A percentile compares a stretch with the other conserved stretches of the same genome.
Evolutionary conservation across 2,888 invertebrate species (phyloP).

Genomic region (Drosophila melanosoma): DNA sequence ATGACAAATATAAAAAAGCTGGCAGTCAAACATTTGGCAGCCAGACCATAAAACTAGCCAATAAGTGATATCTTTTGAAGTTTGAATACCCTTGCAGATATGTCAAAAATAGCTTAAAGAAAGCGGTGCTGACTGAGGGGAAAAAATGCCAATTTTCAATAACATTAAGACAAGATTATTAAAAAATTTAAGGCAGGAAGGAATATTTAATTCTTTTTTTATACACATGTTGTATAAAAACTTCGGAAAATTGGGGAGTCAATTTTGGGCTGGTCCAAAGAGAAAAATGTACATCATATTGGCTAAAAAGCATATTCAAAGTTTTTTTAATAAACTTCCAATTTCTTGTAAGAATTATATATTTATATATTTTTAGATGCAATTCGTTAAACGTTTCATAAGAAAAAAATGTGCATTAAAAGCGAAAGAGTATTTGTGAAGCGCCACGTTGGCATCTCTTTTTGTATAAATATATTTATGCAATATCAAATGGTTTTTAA

Average conservation of each 20-base stretch:
- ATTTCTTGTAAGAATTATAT: neutral
- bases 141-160: neutral
- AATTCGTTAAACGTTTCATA: neutral
- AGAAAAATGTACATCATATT: neutral
- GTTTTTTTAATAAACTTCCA: neutral
- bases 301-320: neutral
- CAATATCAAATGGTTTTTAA: slow-evolving; percentile 69
- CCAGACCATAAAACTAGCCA: slow-evolving; percentile 15
- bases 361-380: neutral
- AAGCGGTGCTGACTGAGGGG: neutral
- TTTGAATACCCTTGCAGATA: neutral
- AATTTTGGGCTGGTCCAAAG: neutral
- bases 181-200: neutral
- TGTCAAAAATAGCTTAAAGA: neutral
- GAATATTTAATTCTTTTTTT: no score
- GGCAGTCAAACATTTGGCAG: slow-evolving; percentile 60
- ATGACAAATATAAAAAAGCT: slow-evolving; percentile 19
- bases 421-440: slow-evolving; percentile 12
- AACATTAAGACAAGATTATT: neutral
- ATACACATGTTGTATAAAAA: neutral
- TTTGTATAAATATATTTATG: slow-evolving; percentile 15
- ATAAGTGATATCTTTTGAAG: neutral
- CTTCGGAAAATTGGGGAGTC: neutral
- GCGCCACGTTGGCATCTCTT: slow-evolving; percentile 27
- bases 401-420: neutral